Evolutionary conservation across 1,140 invertebrate genomes (phyloP), one percentile per base, ranked within the genome.

Genomic region (Heliconius nattereri): DNA sequence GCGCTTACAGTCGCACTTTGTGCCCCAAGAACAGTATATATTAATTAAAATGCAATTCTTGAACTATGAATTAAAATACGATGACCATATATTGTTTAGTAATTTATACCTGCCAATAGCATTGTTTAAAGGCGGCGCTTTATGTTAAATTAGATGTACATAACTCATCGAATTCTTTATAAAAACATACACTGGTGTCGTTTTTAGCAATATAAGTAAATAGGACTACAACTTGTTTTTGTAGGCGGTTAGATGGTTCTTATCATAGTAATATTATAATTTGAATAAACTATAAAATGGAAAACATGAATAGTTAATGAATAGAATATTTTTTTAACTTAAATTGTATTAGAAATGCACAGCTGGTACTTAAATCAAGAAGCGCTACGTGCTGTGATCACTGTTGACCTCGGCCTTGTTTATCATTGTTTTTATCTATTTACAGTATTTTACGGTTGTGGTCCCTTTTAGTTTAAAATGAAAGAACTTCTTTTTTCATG

Each of bases 381-480:
- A 73, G 57, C 74, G 73, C 78, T 70, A 73, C 32, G 54, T 74
- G 74, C 70, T 57, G 70, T 54, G 82, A 78, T 81, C 75, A 60
- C 35, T 70, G 49, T 20, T 79, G 86, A 85, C 87, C 88, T 90
- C 85, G 86, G 82, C 83, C 83, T 84, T 85, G 80, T 88, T 87
- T 87, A 85, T 84, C 84, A 72, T 75, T 75, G 70, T 79, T 79
- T 79, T 79, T 79, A 76, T 78, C 77, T 78, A 60, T 29, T 71
- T 40, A 76, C 35, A 71, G 35, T 76, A 29, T 37, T 71, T 37
- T 66, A 60, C 26, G 35, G 60, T 76, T 29, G n/a, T 76, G 66
- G 26, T 76, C 75, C 60, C 74, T 70, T 76, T 76, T 71, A 20
- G 35, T 35, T 40, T 72, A 23, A 35, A 35, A 71, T 32, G 19